Evolutionary conservation across 2,888 invertebrate genomes (phyloP), one percentile per base, ranked within the genome.

Genomic region (Zygothrica quintamaculata): DNA sequence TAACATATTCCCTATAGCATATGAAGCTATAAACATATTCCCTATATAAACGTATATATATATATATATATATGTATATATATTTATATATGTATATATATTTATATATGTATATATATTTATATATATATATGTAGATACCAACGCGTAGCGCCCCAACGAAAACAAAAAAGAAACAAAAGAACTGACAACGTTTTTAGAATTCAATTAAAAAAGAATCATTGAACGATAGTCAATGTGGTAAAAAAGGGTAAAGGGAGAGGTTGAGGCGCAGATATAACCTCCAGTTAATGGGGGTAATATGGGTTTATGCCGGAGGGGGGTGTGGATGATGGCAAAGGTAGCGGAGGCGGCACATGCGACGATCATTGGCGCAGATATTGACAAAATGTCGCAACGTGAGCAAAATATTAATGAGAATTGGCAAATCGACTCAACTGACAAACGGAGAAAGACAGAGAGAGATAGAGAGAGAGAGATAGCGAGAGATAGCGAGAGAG

Each of bases 321-420:
- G 0, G 1, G 22, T 34, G 9, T 29, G 9, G 29, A 7, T 15
- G 33, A 40, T 25, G 4, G 26, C 4, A 29, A 12, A 7, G n/a
- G 26, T 18, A 16, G 44, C 29, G 46, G 34, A 44, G 57, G 58
- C 53, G 59, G 65, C 57, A 51, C 42, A 55, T 43, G 68, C 70
- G 74, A 60, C 74, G 75, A 85, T 85, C 85, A 87, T 81, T 79
- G 84, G 76, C 84, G 82, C 85, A 88, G 89, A 89, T 90, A 88
- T 90, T 89, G 90, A 90, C 90, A 88, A 90, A 90, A 89, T 90
- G 89, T 90, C 89, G 88, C 88, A 89, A 89, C 89, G 89, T 90
- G 90, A 74, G 80, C 79, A 80, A 88, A 88, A 88, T 90, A 77
- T 85, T 89, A 84, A 88, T 89, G 84, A 88, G 78, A 73, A 58